Percentiles rank a stretch among this genome's conserved stretches.
These are phyloP conservation scores for Drosophila borealis DNA, from an alignment of 2,888 invertebrate species.

Conservation along the genomic window DNA sequence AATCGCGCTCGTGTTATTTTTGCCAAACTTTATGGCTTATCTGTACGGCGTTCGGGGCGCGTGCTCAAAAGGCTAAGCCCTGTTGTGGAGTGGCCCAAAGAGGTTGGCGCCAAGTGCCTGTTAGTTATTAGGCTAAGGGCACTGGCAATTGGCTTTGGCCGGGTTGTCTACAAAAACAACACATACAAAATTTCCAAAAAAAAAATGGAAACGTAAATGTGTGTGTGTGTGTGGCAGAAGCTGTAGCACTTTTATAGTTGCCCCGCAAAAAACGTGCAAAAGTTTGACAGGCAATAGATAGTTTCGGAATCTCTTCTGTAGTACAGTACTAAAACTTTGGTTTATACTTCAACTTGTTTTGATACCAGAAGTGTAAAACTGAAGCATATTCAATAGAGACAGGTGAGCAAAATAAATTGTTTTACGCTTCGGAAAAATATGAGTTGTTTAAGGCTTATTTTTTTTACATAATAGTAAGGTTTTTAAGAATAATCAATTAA, in stretches of 20 bases:
- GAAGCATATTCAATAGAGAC: constrained; percentile 4
- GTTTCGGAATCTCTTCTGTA: constrained; percentile 31
- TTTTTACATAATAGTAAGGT: too few relatives aligned
- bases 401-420: constrained; percentile 29
- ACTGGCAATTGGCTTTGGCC: constrained; percentile 60
- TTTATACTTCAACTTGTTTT: constrained; percentile 13
- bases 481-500: too few relatives aligned
- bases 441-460: not conserved
- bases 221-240: constrained; percentile 13
- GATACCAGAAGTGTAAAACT: constrained; percentile 4
- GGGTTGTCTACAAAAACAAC: not conserved
- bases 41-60: constrained; percentile 58
- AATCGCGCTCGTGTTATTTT: constrained; percentile 69
- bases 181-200: constrained; percentile 3
- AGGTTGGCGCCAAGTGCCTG: constrained; percentile 63
- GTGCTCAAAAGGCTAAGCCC: constrained; percentile 70
- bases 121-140: constrained; percentile 74
- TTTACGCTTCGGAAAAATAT: not conserved
- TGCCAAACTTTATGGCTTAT: constrained; percentile 74
- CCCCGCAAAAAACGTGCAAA: constrained; percentile 33
- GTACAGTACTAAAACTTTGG: constrained; percentile 30
- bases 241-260: constrained; percentile 22
- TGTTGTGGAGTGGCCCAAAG: constrained; percentile 10
- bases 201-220: constrained; percentile 10
- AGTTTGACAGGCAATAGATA: constrained; percentile 61